Percentiles rank a stretch among this genome's conserved stretches.
Evolutionary conservation across 2,888 invertebrate genomes (phyloP).

Genomic region (Aricia artaxerxes): DNA sequence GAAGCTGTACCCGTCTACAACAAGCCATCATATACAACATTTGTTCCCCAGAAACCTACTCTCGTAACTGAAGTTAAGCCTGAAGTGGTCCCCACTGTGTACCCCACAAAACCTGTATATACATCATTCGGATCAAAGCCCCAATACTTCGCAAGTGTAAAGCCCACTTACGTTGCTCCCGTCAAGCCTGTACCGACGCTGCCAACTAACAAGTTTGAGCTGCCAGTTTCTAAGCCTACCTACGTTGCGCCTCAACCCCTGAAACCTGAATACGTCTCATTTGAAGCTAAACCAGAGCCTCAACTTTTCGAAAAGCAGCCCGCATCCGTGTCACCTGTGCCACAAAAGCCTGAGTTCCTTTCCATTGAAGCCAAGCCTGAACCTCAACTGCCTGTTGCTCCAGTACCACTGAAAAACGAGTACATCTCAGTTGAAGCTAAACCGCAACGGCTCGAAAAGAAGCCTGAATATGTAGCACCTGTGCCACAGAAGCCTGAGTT

Average conservation of each 20-base stretch:
- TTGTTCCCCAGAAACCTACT: background rate
- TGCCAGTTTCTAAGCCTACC: background rate
- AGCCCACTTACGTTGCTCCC: background rate
- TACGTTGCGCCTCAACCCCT: background rate
- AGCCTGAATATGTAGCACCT: constrained; percentile 1
- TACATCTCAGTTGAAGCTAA: background rate
- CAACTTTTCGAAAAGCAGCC: constrained; percentile 1
- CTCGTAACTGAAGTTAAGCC: constrained; percentile 1
- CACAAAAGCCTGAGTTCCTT: background rate
- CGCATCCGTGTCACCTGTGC: background rate
- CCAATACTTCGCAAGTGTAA: constrained; percentile 1
- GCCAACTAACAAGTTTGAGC: background rate
- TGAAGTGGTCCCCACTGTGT: constrained; percentile 6
- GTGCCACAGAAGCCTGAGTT: background rate
- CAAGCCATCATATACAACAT: background rate
- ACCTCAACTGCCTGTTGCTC: background rate
- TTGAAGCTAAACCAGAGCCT: constrained; percentile 1
- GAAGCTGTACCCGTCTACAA: background rate
- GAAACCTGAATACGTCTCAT: background rate
- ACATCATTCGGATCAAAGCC: background rate
- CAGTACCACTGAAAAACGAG: background rate
- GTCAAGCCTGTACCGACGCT: background rate
- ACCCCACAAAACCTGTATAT: background rate
- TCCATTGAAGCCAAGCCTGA: background rate
- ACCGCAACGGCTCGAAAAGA: background rate